Conservation (phyloP, 2,888 invertebrate species). For the Philopedon plagiatum region DNA sequence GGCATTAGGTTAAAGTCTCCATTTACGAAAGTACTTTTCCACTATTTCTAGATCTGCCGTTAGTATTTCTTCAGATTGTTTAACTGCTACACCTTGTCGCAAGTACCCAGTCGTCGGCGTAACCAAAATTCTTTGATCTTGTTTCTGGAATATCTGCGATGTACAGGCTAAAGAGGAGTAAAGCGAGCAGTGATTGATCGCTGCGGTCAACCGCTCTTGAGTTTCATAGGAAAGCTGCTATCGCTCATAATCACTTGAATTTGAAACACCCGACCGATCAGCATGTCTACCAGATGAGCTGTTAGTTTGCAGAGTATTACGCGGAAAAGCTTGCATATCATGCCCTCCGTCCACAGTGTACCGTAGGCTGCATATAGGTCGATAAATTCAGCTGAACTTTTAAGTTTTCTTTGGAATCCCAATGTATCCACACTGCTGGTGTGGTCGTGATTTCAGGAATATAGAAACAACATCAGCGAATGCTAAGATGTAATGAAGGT, state of each 20-base stretch:
- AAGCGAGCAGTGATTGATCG: constrained; percentile 25
- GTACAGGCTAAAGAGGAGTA: constrained; percentile 43
- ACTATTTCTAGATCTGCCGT: constrained; percentile 20
- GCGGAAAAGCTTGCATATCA: constrained; percentile 35
- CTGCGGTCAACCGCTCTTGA: constrained; percentile 30
- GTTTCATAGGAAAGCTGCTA: constrained; percentile 27
- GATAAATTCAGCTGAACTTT: constrained; percentile 43
- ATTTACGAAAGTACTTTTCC: constrained; percentile 39
- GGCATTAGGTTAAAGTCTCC: constrained; percentile 39
- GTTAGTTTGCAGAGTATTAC: background rate
- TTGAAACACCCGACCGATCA: constrained; percentile 30
- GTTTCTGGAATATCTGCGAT: constrained; percentile 44
- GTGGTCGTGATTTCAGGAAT: no score
- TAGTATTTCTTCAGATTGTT: constrained; percentile 26
- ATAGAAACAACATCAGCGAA: no score
- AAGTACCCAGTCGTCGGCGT: no score
- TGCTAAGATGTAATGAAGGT: no score
- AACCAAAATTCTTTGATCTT: constrained; percentile 44
- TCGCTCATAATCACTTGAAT: constrained; percentile 10
- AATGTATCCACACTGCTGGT: no score
- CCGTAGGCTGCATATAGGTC: constrained; percentile 47
- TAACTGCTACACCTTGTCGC: constrained; percentile 28
- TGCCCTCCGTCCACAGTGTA: constrained; percentile 46
- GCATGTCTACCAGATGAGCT: constrained; percentile 41
- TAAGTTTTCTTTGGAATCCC: constrained; percentile 47